Evolutionary conservation across 2,888 invertebrate genomes (phyloP), one percentile per base, ranked within the genome.

Genomic region (Drosophila melanocephala): DNA sequence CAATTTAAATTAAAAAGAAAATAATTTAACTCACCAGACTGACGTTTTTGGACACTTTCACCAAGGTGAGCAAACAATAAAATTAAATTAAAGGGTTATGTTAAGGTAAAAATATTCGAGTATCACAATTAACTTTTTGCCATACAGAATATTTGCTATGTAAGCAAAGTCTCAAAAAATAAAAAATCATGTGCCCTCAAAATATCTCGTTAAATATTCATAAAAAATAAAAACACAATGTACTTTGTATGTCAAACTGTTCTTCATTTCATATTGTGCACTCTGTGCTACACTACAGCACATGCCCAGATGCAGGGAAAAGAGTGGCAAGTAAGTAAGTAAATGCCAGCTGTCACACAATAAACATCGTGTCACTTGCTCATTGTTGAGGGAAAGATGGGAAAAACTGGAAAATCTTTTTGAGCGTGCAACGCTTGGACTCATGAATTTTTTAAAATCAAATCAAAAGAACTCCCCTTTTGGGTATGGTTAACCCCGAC

Each of bases 381-480:
- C 58, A 76, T 32, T 39, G 61, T 33, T 37, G 42, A 19, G 14
- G 39, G 44, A 14, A 28, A 14, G n/a, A 14, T 26, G 44, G 37
- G 26, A 7, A 14, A 26, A 22, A 33, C 51, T 22, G 68, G 57
- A 62, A 58, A 44, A 68, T 79, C 66, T 64, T 72, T 86, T 81
- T 69, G 70, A 71, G 72, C 70, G 35, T 75, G 66, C 65, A 78
- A 65, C 70, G 74, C 72, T 77, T 79, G 77, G 79, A 75, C 76
- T 76, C 68, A 86, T 89, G 90, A 86, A 86, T 89, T 89, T 87
- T 89, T 76, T 39, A 86, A 70, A 76, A 76, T 84, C 79, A 81
- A 85, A 87, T 85, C 86, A 84, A 77, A 76, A 62, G 77, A 63
- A 72, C 59, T 35, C 35, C 35, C 35, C 35, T 35, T 16, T 35